A percentile compares a stretch with the other conserved stretches of the same genome.
phyloP scores from a whole-genome alignment of 2,113 vertebrate genomes.

The Poecilia latipinna region DNA sequence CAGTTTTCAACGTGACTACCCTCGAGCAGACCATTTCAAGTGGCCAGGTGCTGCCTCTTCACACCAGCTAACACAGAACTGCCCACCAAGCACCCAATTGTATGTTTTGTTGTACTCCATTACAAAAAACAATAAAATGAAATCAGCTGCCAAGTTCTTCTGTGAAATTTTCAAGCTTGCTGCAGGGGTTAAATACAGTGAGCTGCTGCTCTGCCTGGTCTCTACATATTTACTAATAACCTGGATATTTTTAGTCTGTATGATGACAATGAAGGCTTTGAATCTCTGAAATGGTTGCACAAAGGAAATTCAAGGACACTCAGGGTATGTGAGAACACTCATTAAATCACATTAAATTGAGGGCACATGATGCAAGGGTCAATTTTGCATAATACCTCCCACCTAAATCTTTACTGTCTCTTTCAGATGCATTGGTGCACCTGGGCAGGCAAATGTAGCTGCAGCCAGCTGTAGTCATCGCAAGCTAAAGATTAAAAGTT shows the following conservation, averaged over 20 bases:
- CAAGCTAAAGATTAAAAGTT: too few species aligned
- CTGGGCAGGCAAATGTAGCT: too few species aligned
- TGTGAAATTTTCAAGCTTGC: slow-evolving; percentile 18
- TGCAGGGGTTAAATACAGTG: background rate
- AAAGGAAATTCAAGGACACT: too few species aligned
- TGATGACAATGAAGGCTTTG: background rate
- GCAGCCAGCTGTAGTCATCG: too few species aligned
- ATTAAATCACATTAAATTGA: too few species aligned
- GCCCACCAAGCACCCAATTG: slow-evolving; percentile 38
- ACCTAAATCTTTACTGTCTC: too few species aligned
- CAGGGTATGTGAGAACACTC: too few species aligned
- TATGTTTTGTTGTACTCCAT: slow-evolving; percentile 38
- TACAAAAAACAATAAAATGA: slow-evolving; percentile 33
- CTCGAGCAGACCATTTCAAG: slow-evolving; percentile 47
- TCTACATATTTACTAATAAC: background rate
- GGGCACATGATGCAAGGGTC: too few species aligned
- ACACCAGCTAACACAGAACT: slow-evolving; percentile 30
- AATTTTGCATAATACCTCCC: too few species aligned
- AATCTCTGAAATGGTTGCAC: too few species aligned
- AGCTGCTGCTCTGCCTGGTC: background rate
- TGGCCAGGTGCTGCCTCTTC: slow-evolving; percentile 65
- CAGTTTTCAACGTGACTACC: slow-evolving; percentile 23
- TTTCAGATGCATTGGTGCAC: too few species aligned
- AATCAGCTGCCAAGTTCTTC: slow-evolving; percentile 28
- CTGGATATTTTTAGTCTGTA: background rate